Evolutionary conservation across 2,888 invertebrate species (phyloP).

Genomic region (Sminthurinus aureus): DNA sequence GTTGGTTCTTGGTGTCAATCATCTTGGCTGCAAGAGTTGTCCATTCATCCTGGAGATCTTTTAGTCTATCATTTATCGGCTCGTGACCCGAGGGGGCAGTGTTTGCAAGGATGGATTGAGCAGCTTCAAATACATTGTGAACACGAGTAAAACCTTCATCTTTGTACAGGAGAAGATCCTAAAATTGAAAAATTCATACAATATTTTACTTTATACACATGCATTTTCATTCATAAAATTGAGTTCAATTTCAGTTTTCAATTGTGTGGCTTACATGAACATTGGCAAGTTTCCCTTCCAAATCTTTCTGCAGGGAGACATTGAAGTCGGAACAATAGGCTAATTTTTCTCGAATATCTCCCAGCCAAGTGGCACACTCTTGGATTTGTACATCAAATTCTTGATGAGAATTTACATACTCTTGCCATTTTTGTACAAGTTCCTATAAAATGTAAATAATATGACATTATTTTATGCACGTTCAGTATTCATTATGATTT

Average conservation of each 20-base stretch:
- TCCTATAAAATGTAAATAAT: slow-evolving; percentile 70
- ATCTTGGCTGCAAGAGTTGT: slow-evolving; percentile 84
- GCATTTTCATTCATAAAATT: too few species aligned
- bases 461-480: too few species aligned
- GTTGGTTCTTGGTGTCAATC: slow-evolving; percentile 85
- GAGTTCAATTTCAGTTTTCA: not conserved
- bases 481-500: too few species aligned
- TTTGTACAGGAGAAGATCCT: slow-evolving; percentile 87
- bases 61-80: slow-evolving; percentile 81
- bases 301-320: slow-evolving; percentile 81
- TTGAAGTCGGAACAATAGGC: slow-evolving; percentile 85
- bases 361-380: slow-evolving; percentile 84
- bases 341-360: slow-evolving; percentile 82
- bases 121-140: slow-evolving; percentile 86
- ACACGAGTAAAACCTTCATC: slow-evolving; percentile 91
- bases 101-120: slow-evolving; percentile 88
- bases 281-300: slow-evolving; percentile 83
- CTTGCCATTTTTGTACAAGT: slow-evolving; percentile 88
- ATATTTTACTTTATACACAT: not conserved
- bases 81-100: slow-evolving; percentile 89
- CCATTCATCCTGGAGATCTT: slow-evolving; percentile 89
- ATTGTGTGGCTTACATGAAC: slow-evolving; percentile 67
- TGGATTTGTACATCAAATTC: slow-evolving; percentile 83
- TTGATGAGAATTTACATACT: slow-evolving; percentile 86
- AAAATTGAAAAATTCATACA: slow-evolving; percentile 60